Evolutionary conservation across 1,140 invertebrate genomes (phyloP), one percentile per base, ranked within the genome.

Genomic region (Drosophila orosa): DNA sequence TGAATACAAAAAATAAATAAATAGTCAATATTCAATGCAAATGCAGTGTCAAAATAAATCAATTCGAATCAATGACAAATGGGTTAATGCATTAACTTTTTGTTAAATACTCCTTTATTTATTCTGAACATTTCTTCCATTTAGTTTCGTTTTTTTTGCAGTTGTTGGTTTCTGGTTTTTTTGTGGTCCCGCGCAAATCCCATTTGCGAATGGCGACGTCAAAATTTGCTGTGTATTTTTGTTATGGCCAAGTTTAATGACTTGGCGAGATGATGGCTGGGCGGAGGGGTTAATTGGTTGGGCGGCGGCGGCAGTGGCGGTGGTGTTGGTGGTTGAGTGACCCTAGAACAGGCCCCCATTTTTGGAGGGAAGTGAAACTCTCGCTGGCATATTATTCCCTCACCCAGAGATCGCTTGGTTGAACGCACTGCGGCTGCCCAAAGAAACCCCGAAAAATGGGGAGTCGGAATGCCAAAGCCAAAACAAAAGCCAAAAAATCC

Each of bases 401-500:
- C 27, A 42, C 24, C 54, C 17, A 27, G 40, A 59, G 79, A 82
- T 80, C 79, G 62, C 40, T 48, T 42, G 35, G 27, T 19, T 47
- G 24, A 37, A 37, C 3, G 6, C n/a, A 9, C 3, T 17, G 45
- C 15, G 45, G 24, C 44, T 24, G 22, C 17, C 31, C 15, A 10
- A 10, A 45, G 52, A 33, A 29, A 62, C 67, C 17, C 29, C 13
- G 7, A 31, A 15, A 22, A 54, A n/a, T 3, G 50, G 19, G 31
- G 13, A n/a, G 50, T 35, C 31, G 50, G 80, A 87, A 87, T 66
- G 67, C 35, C 59, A 69, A 31, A 83, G 83, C 40, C 79, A 86
- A 87, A 86, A 86, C 83, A 86, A 87, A 74, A 79, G 72, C 67
- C 80, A 77, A 74, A 66, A 50, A 54, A 54, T 50, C 60, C 48